A percentile compares a stretch with the other conserved stretches of the same genome.
Conservation (phyloP, 2,888 invertebrate genomes). For the Lithophane semibrunnea region DNA sequence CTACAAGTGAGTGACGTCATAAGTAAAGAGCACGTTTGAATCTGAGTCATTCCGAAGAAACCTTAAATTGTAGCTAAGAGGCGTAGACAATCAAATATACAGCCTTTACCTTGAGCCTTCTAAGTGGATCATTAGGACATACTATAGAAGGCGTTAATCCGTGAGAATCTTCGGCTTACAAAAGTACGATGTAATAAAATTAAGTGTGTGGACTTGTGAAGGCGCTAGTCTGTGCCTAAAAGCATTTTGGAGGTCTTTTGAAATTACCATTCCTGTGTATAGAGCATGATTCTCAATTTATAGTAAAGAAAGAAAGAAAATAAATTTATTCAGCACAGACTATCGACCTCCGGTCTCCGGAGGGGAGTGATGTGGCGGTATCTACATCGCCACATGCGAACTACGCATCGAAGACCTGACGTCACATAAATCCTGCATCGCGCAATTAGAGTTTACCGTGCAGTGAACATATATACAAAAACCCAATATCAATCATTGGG, state of each 20-base stretch:
- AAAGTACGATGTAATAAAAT: not conserved
- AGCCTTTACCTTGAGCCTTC: slow-evolving; percentile 44
- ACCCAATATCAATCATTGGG: too few relatives aligned
- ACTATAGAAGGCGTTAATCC: slow-evolving; percentile 32
- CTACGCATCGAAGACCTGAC: too few relatives aligned
- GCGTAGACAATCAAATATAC: slow-evolving; percentile 26
- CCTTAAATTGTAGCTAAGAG: slow-evolving; percentile 1
- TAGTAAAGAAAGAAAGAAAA: not conserved
- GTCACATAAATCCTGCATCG: too few relatives aligned
- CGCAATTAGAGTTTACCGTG: too few relatives aligned
- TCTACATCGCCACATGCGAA: too few relatives aligned
- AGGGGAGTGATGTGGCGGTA: too few relatives aligned
- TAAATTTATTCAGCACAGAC: too few relatives aligned
- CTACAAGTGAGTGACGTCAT: slow-evolving; percentile 26
- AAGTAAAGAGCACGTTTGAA: not conserved
- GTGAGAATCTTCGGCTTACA: slow-evolving; percentile 15
- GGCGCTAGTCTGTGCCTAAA: not conserved
- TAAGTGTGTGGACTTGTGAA: not conserved
- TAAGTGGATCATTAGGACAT: slow-evolving; percentile 43
- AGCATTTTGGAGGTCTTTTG: not conserved
- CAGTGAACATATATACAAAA: too few relatives aligned
- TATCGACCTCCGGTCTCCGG: too few relatives aligned
- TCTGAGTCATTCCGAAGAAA: too few relatives aligned
- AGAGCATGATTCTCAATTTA: not conserved
- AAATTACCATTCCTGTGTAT: not conserved